Base-by-base conservation (phyloP, 53 echinoderm and acorn worm genomes). In the Holothuria leucospilota region DNA sequence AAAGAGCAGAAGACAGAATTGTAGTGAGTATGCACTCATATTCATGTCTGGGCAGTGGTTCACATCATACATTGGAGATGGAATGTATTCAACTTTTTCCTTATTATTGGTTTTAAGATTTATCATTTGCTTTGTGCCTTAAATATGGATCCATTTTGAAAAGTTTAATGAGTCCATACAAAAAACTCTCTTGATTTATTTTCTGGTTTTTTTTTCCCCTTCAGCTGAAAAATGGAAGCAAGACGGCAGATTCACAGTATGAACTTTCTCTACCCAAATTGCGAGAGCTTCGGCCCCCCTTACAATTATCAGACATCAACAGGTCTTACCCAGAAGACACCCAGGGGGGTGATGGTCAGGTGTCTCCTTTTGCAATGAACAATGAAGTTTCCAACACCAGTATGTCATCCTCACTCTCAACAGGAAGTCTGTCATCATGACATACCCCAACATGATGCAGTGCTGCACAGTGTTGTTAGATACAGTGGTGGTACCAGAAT, bases 321-420 rank as follows among this genome's bases (percentile, higher is more conserved):
- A 59, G 59, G 59, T 60, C 81, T 2, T 81, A 61, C 62, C 20
- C 38, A 39, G 81, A 81, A 60, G 81, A 81, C 39, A 61, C 81
- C 23, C 81, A 81, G 38, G 81, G 81, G 2, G 81, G 81, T 59
- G 81, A 81, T 30, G 81, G 81, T 30, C 59, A 81, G 40, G 62
- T 81, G 20, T 81, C 81, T 8, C 81, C 81, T 16, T 81, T 81
- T 20, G 60, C 60, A 18, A 39, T 51, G 8, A 60, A 39, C 53
- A 58, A 81, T n/a, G 81, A 81, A 62, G 25, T 81, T 25, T 28
- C 81, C 13, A 81, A 81, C 40, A 86, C 90, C 62, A 90, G 90
- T 70, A 90, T 90, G 90, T 90, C 90, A 51, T 90, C 90, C 24
- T 90, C 90, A 26, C 62, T 81, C 8, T 90, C 90, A 46, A 86